Base-by-base conservation (phyloP, 2,888 invertebrate genomes). In the Camptogramma bilineatum region DNA sequence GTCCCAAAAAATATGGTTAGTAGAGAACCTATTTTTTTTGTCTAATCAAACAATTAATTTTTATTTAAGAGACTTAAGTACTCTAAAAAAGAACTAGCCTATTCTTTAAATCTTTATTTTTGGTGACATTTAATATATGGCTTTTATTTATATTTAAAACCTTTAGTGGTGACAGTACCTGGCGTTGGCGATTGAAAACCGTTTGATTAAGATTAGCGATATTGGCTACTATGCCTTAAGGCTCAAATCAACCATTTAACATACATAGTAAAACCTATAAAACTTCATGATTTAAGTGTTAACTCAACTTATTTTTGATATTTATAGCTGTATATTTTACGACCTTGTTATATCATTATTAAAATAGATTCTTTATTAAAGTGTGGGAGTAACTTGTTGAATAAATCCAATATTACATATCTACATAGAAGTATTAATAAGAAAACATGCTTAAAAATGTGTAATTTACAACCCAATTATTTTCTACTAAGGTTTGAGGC, bases 401-500 rank as follows among this genome's bases (percentile, higher is more conserved):
- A 73, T 66, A 74, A 75, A 74, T 70, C 73, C 73, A 77, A 77
- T 76, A 75, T 66, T 51, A 62, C 51, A 65, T 66, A 71, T 62
- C 52, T 63, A 56, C 48, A 61, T 63, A 66, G 68, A 67, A 68
- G 69, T 71, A 73, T 70, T 78, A 70, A 66, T 62, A 66, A 53
- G 44, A 66, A 44, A 51, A 66, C 58, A 58, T 54, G 62, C 54
- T 52, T 58, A 55, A 28, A 65, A 65, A 65, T 68, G 61, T 73
- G 64, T 75, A 69, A 79, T 83, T 82, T 82, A 82, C 80, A 73
- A 74, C 67, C 81, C 78, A 79, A 85, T 83, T 80, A 83, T 80
- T 78, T 73, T 64, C 73, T 75, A 69, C 77, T 79, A 80, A 82
- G 76, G 66, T 65, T 72, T 69, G 73, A 70, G 71, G 66, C 71